phyloP scores from a whole-genome alignment of 1,140 invertebrate genomes.

The Eubasilissa regina region DNA sequence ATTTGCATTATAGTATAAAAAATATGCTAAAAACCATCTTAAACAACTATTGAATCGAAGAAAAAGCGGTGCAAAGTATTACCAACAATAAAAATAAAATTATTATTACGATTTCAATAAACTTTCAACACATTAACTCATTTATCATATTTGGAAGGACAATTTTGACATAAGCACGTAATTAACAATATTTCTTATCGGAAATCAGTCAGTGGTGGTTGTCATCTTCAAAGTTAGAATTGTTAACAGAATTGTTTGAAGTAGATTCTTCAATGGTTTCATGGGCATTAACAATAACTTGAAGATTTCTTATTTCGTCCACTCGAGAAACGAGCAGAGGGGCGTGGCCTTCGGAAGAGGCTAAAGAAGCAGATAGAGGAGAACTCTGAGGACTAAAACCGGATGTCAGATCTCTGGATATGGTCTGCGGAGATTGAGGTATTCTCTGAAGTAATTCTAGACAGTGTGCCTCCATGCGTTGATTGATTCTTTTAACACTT shows the following conservation, averaged over 20 bases:
- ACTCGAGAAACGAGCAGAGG: constrained; percentile 51
- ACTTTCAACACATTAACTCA: constrained; percentile 4
- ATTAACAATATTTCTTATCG: constrained; percentile 28
- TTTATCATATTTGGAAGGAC: constrained; percentile 35
- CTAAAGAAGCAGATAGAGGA: constrained; percentile 72
- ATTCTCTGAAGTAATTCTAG: constrained; percentile 72
- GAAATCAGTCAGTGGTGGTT: constrained; percentile 52
- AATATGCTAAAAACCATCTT: constrained; percentile 20
- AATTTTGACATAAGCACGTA: constrained; percentile 25
- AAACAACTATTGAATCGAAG: constrained; percentile 6
- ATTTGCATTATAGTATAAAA: constrained; percentile 27
- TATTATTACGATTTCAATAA: constrained; percentile 21
- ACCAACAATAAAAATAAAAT: constrained; percentile 20
- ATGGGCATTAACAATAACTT: constrained; percentile 57
- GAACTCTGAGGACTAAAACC: constrained; percentile 67
- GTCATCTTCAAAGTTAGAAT: constrained; percentile 52
- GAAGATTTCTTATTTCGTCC: constrained; percentile 58
- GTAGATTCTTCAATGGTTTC: constrained; percentile 55
- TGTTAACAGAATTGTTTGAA: constrained; percentile 52
- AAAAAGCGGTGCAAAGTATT: constrained; percentile 21
- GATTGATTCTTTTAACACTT: constrained; percentile 78
- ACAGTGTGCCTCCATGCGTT: constrained; percentile 78
- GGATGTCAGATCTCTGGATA: constrained; percentile 56
- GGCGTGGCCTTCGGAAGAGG: constrained; percentile 72
- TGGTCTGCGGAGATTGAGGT: constrained; percentile 61